Evolutionary conservation across 2,113 vertebrate species (phyloP), one percentile per base, ranked within the genome.

Genomic region (Scomber colias): DNA sequence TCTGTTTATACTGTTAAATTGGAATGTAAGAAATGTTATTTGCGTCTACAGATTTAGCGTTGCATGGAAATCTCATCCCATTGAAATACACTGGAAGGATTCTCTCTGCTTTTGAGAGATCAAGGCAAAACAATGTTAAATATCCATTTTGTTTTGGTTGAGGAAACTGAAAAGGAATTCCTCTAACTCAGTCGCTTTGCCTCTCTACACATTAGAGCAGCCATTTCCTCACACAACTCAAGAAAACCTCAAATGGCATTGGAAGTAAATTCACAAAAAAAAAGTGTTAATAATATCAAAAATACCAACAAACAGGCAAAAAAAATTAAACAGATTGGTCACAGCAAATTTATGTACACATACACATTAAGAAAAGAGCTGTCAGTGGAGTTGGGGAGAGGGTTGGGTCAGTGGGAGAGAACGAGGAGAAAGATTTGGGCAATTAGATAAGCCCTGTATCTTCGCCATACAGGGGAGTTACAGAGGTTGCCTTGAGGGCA

Each of bases 261-360:
- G 76, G 79, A 90, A 90, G 76, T 82, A 77, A 82, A 88, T 81
- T 71, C 81, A 92, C 89, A 75, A 81, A 82, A 80, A 81, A 71
- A 72, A 85, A 76, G 79, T 79, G 77, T 89, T 93, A 93, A 92
- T 92, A 81, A 89, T 92, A 91, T 93, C 82, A 93, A 95, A 95
- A 95, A 94, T 87, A 88, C 82, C 80, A 92, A 92, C 88, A 86
- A 89, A 90, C 92, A 94, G 89, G 91, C 87, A 80, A 93, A 87
- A 82, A 82, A 68, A 84, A 87, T 16, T 64, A 90, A 79, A 86
- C 51, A 86, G 86, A 93, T 92, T 90, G 91, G 76, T 95, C 93
- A 95, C 93, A 85, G 93, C 94, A 94, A 94, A 92, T 89, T 81
- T 95, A 94, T 95, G 91, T 94, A 95, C 94, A 95, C 86, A 69